Base-by-base conservation (phyloP, 2,888 invertebrate genomes). In the Boloria euphrosyne region DNA sequence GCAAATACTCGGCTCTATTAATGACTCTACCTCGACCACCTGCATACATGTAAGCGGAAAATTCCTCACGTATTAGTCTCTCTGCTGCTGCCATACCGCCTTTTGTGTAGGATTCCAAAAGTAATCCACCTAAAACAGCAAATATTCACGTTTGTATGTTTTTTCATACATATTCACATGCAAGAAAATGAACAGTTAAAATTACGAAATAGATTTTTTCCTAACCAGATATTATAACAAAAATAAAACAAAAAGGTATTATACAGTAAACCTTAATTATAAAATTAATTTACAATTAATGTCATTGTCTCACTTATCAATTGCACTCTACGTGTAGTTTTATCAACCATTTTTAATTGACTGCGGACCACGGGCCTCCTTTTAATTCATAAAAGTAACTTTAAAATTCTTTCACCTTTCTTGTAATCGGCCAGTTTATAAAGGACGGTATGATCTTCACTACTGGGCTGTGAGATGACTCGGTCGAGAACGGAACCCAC, bases 341-440 rank as follows among this genome's bases (percentile, higher is more conserved):
- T 38, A n/a, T 38, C 31, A 10, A 10, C 31, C 10, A 1, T 38
- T 38, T 38, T 38, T 38, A 10, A 38, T 38, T 10, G 7, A 10
- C 10, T 38, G 31, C 31, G 7, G 31, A 10, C 2, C 31, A 7
- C 31, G 10, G 7, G 10, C 31, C 31, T 31, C 31, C 0, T 31
- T 31, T 31, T 31, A 31, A 31, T 31, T 31, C 7, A 31, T 31
- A n/a, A n/a, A n/a, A n/a, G 31, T 31, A 38, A 38, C 10, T 10
- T 38, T 10, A 10, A 10, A 38, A 14, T 31, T 46, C 22, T 22
- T 16, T 13, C 76, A 95, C 95, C 97, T 89, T 97, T 96, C 83
- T 97, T 97, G 83, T 97, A 98, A 89, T 98, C 97, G 7, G 97
- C 98, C 67, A 98, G 90, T 80, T 96, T 96, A 83, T 98, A 98